A percentile compares a stretch with the other conserved stretches of the same genome.
These are phyloP conservation scores for Mythimna vitellina DNA, from an alignment of 2,888 invertebrate species.

Conservation along the genomic window DNA sequence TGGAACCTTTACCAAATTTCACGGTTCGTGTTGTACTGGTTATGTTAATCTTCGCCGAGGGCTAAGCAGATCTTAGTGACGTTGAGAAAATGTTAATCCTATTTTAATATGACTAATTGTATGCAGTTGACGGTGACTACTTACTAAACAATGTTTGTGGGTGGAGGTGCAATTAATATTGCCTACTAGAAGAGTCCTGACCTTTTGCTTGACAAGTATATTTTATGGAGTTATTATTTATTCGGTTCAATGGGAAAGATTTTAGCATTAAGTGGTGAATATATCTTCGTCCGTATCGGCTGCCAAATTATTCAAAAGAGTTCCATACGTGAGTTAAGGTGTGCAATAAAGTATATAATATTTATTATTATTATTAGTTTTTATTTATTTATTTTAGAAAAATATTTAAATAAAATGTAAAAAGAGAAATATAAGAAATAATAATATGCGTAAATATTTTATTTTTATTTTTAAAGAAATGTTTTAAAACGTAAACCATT, in stretches of 20 bases:
- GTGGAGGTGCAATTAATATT: constrained; percentile 63
- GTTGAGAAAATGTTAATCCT: constrained; percentile 84
- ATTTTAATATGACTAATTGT: constrained; percentile 87
- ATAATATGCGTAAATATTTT: too few species aligned
- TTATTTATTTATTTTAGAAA: too few species aligned
- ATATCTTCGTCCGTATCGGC: too few species aligned
- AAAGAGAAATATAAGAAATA: too few species aligned
- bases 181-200: constrained; percentile 15
- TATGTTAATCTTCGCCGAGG: constrained; percentile 67
- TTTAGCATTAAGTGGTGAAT: not conserved
- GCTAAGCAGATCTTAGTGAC: constrained; percentile 75
- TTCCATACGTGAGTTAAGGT: too few species aligned
- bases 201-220: constrained; percentile 3
- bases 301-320: too few species aligned
- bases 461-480: too few species aligned
- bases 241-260: not conserved
- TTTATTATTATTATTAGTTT: too few species aligned
- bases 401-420: too few species aligned
- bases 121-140: constrained; percentile 74
- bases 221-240: constrained; percentile 11
- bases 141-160: constrained; percentile 64
- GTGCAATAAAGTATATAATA: too few species aligned
- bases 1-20: constrained; percentile 4
- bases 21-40: constrained; percentile 65
- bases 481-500: too few species aligned